A percentile compares a stretch with the other conserved stretches of the same genome.
These are phyloP conservation scores for Butorides virescens DNA, from an alignment of 2,113 vertebrate genomes.

Conservation along the genomic window DNA sequence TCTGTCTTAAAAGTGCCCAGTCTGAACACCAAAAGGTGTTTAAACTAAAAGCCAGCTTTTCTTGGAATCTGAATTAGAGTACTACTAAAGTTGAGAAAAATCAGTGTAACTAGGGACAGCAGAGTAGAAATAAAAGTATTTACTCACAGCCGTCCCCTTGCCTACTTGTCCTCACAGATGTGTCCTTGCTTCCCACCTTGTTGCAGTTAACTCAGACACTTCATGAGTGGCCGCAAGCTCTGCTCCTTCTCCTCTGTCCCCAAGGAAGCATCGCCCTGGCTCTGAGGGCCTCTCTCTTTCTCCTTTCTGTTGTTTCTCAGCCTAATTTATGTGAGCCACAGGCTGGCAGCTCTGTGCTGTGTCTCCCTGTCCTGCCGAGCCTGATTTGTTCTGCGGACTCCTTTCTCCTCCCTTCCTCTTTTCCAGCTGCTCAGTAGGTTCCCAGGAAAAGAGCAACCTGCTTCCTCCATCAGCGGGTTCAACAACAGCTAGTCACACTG, in stretches of 20 bases:
- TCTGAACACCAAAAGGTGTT: neutral
- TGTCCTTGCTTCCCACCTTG: neutral
- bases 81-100: neutral
- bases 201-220: accelerated
- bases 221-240: neutral
- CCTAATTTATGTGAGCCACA: accelerated
- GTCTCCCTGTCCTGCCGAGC: neutral
- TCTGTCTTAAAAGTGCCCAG: neutral
- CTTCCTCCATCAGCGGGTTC: neutral
- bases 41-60: neutral
- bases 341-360: neutral
- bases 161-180: neutral
- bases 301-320: neutral
- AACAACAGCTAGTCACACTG: neutral
- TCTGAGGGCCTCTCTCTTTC: neutral
- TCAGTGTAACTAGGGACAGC: neutral
- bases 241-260: neutral
- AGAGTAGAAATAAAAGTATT: neutral
- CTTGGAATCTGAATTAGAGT: neutral
- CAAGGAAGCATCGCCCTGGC: neutral
- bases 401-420: neutral
- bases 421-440: neutral
- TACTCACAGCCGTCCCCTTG: neutral
- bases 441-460: neutral
- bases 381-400: neutral